A percentile compares a stretch with the other conserved stretches of the same genome.
phyloP scores from a whole-genome alignment of 1,140 invertebrate species.

The Dendroctonus valens region DNA sequence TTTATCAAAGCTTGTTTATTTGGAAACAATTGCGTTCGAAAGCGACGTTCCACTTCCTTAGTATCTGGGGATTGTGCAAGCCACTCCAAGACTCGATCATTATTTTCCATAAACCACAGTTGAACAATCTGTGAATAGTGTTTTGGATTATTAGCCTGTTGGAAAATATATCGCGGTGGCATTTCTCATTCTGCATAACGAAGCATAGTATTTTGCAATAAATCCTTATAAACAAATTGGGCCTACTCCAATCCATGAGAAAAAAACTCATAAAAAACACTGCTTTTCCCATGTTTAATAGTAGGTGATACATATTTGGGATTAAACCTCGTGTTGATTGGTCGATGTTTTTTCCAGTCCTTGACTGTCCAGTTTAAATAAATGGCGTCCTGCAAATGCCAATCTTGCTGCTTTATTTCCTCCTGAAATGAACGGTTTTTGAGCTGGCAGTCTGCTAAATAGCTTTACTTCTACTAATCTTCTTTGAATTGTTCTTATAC shows the following conservation, averaged over 20 bases:
- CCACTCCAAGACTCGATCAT: conserved; percentile 3
- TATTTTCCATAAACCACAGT: neutral
- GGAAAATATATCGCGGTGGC: neutral
- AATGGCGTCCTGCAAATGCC: neutral
- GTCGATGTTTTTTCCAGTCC: conserved; percentile 6
- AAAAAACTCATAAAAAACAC: neutral
- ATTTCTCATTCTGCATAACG: neutral
- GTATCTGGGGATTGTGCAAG: neutral
- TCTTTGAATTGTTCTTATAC: conserved; percentile 10
- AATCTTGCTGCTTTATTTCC: conserved; percentile 9
- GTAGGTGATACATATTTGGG: neutral
- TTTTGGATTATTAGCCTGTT: too few relatives aligned
- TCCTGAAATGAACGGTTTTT: conserved; percentile 13
- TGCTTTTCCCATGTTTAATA: neutral
- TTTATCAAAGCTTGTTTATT: conserved; percentile 8
- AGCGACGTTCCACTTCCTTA: conserved; percentile 16
- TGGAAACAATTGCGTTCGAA: conserved; percentile 10
- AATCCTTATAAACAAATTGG: conserved; percentile 1
- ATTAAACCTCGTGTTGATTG: conserved; percentile 4
- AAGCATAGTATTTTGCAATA: neutral
- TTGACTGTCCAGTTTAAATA: conserved; percentile 9
- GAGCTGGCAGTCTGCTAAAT: conserved; percentile 7
- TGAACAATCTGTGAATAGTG: conserved; percentile 2
- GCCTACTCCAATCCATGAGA: neutral
- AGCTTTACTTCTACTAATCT: conserved; percentile 12